Evolutionary conservation across 2,113 vertebrate species (phyloP).

Genomic region (Lucifuga dentata): DNA sequence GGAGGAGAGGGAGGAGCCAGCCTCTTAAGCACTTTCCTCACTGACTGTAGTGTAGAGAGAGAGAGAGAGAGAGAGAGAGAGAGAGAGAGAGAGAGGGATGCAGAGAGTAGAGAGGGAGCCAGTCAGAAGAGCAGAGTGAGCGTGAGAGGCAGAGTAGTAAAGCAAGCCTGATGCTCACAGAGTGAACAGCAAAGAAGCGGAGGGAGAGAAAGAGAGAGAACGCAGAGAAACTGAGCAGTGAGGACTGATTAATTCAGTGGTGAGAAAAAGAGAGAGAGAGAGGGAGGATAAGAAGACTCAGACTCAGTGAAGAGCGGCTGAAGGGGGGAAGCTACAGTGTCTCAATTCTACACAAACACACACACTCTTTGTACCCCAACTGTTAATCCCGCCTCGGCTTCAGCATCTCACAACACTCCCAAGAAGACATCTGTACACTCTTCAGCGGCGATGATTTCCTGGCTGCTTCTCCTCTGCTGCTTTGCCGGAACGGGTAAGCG

Average conservation of each 20-base stretch:
- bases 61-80: slow-evolving; percentile 1
- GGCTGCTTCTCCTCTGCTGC: slow-evolving; percentile 41
- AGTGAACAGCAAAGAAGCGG: slow-evolving; percentile 23
- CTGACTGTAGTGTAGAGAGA: slow-evolving; percentile 24
- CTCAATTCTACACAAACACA: slow-evolving; percentile 15
- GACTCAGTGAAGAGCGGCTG: slow-evolving; percentile 6
- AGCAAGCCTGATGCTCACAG: slow-evolving; percentile 38
- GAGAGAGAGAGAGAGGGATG: neutral
- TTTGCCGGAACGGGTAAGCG: slow-evolving; percentile 49
- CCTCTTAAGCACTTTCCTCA: slow-evolving; percentile 44
- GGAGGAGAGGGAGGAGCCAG: slow-evolving; percentile 51
- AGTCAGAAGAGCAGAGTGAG: slow-evolving; percentile 17
- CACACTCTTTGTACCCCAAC: slow-evolving; percentile 14
- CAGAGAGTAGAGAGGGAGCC: slow-evolving; percentile 25
- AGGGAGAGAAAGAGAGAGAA: slow-evolving; percentile 4
- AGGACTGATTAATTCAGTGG: slow-evolving; percentile 2
- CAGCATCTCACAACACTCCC: neutral
- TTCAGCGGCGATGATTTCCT: slow-evolving; percentile 36
- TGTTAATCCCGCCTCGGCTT: slow-evolving; percentile 23
- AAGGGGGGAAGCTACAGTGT: slow-evolving; percentile 9
- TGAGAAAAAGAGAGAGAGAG: neutral
- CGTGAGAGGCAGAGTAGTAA: slow-evolving; percentile 27
- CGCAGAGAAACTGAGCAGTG: slow-evolving; percentile 1
- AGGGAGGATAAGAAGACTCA: slow-evolving; percentile 8
- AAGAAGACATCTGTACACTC: slow-evolving; percentile 3